Evolutionary conservation across 2,113 vertebrate species (phyloP), one percentile per base, ranked within the genome.

Genomic region (Alouatta palliata): DNA sequence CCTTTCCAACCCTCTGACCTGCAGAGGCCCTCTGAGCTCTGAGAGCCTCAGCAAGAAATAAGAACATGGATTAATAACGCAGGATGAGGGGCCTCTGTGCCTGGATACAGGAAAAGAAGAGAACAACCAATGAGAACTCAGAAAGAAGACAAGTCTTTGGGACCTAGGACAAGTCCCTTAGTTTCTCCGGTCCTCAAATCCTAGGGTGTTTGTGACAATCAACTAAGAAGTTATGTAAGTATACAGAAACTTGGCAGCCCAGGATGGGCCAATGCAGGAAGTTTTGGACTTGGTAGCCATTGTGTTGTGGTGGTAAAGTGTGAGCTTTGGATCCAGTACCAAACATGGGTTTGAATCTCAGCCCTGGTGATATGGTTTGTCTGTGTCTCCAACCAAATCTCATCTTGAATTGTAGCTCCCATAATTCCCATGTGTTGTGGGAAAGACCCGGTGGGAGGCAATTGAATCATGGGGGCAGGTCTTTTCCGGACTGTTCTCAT

Each of bases 1-100:
- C 25, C 37, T 91, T 88, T 87, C 96, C 85, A 96, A 89, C 70
- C 86, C 77, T 77, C 75, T 86, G 96, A 73, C 21, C 88, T 84
- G 81, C 64, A 79, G 12, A 61, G 58, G 3, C 76, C 95, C 71
- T 79, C 94, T 70, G 83, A 97, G 66, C 35, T 87, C 49, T 73
- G 79, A 95, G 84, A 77, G 40, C 79, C 96, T 80, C 64, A 90
- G 75, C 82, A 90, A 79, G 45, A 93, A 92, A 80, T 14, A 37
- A 92, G 81, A 45, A 5, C 45, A 8, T 40, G 37, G 68, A 25
- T 82, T 82, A 64, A 43, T 16, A 54, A 43, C 13, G 81, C 23
- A 30, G 91, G 47, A 23, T 13, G 4, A 35, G n/a, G 79, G 13
- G 2, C 4, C 21, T 73, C 20, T 49, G 45, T 45, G 54, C 20